A percentile compares a stretch with the other conserved stretches of the same genome.
Evolutionary conservation across 2,113 vertebrate species (phyloP).

Genomic region (Megaleporinus macrocephalus): DNA sequence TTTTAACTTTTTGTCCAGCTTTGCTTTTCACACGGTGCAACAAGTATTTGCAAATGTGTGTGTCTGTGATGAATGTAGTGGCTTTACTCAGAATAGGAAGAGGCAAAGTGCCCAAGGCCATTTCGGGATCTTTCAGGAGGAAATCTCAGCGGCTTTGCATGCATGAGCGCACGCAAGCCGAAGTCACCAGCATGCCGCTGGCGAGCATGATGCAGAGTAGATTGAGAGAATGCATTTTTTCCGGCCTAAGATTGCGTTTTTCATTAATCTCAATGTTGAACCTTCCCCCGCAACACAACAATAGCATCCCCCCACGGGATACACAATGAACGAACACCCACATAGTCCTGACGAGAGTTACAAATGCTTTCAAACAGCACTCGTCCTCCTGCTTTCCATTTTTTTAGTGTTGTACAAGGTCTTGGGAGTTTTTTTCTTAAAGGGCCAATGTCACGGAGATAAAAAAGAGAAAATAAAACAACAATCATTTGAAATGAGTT

Average conservation of each 20-base stretch:
- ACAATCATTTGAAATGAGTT: not conserved
- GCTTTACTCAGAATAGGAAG: constrained; percentile 30
- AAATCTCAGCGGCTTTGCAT: constrained; percentile 70
- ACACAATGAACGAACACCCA: constrained; percentile 73
- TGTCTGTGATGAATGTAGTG: constrained; percentile 37
- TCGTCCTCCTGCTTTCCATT: not conserved
- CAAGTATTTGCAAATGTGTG: constrained; percentile 33
- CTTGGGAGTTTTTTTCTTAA: not conserved
- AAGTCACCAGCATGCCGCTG: constrained; percentile 72
- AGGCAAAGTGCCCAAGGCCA: constrained; percentile 66
- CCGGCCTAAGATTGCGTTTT: constrained; percentile 76
- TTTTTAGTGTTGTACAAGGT: constrained; percentile 5
- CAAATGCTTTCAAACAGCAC: constrained; percentile 59
- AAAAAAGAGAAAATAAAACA: not conserved
- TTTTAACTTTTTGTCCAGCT: not conserved
- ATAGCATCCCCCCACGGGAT: constrained; percentile 70
- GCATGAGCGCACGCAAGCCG: constrained; percentile 65
- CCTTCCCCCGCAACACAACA: constrained; percentile 73
- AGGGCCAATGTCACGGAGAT: not conserved
- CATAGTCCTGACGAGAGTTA: constrained; percentile 62
- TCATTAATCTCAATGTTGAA: constrained; percentile 77
- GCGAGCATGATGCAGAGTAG: constrained; percentile 73
- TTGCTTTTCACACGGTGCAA: constrained; percentile 13
- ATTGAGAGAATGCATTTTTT: constrained; percentile 76
- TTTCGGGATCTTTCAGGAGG: constrained; percentile 61